A percentile compares a stretch with the other conserved stretches of the same genome.
phyloP scores from a whole-genome alignment of 2,888 invertebrate genomes.

The Tineola bisselliella region DNA sequence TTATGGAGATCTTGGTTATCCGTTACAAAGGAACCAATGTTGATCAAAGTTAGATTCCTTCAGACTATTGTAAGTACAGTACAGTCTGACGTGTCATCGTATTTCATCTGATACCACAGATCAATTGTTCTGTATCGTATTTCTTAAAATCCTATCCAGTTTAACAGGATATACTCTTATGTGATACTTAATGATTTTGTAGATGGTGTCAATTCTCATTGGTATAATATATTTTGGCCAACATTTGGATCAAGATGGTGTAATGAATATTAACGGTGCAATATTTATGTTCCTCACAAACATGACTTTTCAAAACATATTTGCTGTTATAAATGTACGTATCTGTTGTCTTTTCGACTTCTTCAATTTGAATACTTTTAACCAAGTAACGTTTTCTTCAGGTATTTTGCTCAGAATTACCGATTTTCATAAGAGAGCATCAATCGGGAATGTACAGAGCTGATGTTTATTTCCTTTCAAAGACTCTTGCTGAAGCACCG shows the following conservation, averaged over 20 bases:
- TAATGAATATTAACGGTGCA: slow-evolving; percentile 94
- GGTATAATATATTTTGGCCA: slow-evolving; percentile 90
- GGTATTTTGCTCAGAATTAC: slow-evolving; percentile 91
- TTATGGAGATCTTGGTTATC: slow-evolving; percentile 92
- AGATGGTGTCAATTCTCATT: slow-evolving; percentile 90
- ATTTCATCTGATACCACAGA: not conserved
- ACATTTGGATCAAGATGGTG: slow-evolving; percentile 82
- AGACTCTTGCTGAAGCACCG: slow-evolving; percentile 89
- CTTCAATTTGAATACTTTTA: too few species aligned
- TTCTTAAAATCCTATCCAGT: not conserved
- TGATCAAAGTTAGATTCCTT: slow-evolving; percentile 86
- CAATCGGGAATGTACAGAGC: slow-evolving; percentile 91
- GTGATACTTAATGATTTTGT: slow-evolving; percentile 12
- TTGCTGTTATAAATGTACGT: slow-evolving; percentile 92
- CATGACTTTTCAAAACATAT: slow-evolving; percentile 95
- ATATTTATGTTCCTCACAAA: slow-evolving; percentile 90
- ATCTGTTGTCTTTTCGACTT: not conserved
- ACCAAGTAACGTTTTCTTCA: slow-evolving; percentile 29
- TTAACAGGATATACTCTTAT: not conserved
- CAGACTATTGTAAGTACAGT: slow-evolving; percentile 83
- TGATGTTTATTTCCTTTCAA: slow-evolving; percentile 90
- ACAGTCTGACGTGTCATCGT: not conserved
- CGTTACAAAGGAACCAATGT: slow-evolving; percentile 87
- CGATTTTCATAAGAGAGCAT: slow-evolving; percentile 89
- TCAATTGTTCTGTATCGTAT: not conserved